Percentiles rank a stretch among this genome's conserved stretches.
Evolutionary conservation across 2,113 vertebrate species (phyloP).

Genomic region (Tringa solitaria): DNA sequence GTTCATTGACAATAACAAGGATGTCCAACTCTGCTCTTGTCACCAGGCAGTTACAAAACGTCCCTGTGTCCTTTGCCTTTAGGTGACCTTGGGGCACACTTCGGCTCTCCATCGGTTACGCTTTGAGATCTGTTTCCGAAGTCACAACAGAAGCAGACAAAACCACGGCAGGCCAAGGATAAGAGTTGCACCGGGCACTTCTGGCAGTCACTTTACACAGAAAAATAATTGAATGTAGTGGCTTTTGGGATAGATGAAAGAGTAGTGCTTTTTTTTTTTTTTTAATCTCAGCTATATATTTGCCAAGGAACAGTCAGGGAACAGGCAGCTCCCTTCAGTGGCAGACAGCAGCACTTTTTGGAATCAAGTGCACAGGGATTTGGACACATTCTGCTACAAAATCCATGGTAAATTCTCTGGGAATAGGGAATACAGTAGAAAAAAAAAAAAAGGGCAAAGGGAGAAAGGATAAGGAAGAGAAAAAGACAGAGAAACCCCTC

Average conservation of each 20-base stretch:
- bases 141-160: neutral
- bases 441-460: neutral
- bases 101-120: fast-evolving
- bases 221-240: neutral
- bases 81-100: neutral
- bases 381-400: neutral
- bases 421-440: neutral
- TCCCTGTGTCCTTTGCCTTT: too few relatives aligned
- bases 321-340: neutral
- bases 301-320: neutral
- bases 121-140: neutral
- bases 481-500: neutral
- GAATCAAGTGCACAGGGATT: neutral
- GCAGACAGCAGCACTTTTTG: neutral
- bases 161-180: neutral
- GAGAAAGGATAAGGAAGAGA: neutral
- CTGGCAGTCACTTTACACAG: neutral
- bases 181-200: neutral
- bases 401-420: neutral
- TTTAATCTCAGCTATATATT: neutral
- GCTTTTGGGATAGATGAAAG: neutral
- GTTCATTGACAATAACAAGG: neutral
- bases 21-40: neutral
- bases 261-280: neutral
- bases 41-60: neutral